Conservation (phyloP, 2,888 invertebrate genomes). For the Eucriotettix oculatus region DNA sequence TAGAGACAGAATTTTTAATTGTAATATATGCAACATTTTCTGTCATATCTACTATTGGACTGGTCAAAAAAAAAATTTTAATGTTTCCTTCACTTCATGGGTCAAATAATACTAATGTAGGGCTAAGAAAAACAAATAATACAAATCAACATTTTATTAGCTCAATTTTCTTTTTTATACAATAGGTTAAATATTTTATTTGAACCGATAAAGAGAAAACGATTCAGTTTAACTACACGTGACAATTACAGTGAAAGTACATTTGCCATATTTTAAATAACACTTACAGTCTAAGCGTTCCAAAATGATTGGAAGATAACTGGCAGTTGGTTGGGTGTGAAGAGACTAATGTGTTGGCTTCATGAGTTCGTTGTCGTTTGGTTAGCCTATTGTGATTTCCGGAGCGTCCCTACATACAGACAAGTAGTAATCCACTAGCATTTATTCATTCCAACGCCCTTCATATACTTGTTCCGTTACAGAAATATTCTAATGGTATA, state of each 20-base stretch:
- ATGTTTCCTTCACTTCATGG: too few relatives aligned
- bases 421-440: background rate
- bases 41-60: background rate
- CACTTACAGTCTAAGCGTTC: background rate
- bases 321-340: background rate
- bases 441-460: background rate
- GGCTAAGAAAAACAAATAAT: background rate
- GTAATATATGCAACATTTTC: too few relatives aligned
- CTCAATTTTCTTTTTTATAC: background rate
- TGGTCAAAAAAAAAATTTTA: background rate
- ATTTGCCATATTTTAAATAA: background rate
- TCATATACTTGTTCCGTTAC: background rate
- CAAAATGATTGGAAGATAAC: background rate
- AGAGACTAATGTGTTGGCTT: background rate
- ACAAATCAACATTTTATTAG: background rate
- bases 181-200: background rate
- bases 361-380: background rate
- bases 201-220: background rate
- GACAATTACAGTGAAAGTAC: background rate
- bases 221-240: background rate
- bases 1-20: too few relatives aligned
- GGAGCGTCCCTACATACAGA: background rate
- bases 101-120: background rate
- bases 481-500: background rate
- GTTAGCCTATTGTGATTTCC: background rate